Conservation (phyloP, 1,140 invertebrate genomes). For the Neocloeon triangulifer region DNA sequence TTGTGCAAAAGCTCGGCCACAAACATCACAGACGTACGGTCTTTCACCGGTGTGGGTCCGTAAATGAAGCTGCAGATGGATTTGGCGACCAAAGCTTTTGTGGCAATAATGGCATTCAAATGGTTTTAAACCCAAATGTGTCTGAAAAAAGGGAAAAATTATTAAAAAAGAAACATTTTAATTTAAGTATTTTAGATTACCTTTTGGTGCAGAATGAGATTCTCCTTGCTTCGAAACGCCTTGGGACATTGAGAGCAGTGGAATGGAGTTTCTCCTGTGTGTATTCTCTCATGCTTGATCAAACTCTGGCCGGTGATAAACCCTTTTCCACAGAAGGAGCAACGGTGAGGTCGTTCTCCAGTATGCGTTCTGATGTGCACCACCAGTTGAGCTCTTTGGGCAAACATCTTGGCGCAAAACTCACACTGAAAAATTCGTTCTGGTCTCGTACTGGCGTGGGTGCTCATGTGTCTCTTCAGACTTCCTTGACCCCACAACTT, state of each 20-base stretch:
- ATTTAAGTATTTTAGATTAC: too few species aligned
- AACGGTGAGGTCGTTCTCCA: constrained; percentile 18
- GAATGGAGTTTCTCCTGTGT: constrained; percentile 12
- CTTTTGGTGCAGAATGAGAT: neutral
- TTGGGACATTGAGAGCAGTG: constrained; percentile 1
- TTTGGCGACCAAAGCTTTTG: too few species aligned
- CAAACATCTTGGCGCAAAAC: constrained; percentile 5
- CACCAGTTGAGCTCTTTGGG: constrained; percentile 7
- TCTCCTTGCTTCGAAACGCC: neutral
- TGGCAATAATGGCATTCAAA: too few species aligned
- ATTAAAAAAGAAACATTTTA: neutral
- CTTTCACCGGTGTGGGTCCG: constrained; percentile 31
- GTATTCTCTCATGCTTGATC: constrained; percentile 10
- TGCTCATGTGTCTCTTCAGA: neutral
- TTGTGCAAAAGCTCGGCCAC: constrained; percentile 28
- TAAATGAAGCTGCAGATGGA: constrained; percentile 24
- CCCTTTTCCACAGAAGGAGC: constrained; percentile 14
- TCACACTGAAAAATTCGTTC: too few species aligned
- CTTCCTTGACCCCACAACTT: neutral
- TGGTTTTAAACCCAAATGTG: too few species aligned
- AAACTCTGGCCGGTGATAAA: constrained; percentile 10
- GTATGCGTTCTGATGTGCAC: constrained; percentile 11
- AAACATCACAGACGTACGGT: constrained; percentile 22
- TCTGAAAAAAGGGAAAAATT: too few species aligned
- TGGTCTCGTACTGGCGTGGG: constrained; percentile 1